phyloP scores from a whole-genome alignment of 2,888 invertebrate genomes.

The Drosophila paramelanica region DNA sequence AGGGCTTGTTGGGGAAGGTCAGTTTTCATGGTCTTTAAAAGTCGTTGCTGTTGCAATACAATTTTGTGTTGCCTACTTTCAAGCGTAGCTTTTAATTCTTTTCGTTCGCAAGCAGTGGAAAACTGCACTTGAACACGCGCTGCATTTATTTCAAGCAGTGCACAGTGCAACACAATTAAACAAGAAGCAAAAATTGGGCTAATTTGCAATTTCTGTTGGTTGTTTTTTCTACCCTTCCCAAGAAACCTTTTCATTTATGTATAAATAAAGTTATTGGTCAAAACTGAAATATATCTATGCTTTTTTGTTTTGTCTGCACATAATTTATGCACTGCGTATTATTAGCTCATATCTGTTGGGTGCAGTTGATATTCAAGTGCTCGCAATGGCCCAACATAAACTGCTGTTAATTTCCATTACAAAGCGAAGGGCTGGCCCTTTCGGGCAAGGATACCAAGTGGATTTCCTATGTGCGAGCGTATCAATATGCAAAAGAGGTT shows the following conservation, averaged over 20 bases:
- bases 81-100: conserved; percentile 17
- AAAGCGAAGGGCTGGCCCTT: conserved; percentile 27
- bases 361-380: conserved; percentile 19
- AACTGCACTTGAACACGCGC: conserved; percentile 53
- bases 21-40: conserved; percentile 38
- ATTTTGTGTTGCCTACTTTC: conserved; percentile 34
- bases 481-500: conserved; percentile 75
- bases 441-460: conserved; percentile 27
- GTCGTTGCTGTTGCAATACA: conserved; percentile 22
- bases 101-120: conserved; percentile 35
- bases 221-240: not conserved
- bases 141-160: conserved; percentile 25
- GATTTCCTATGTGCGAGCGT: conserved; percentile 49
- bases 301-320: conserved; percentile 3
- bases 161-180: conserved; percentile 26
- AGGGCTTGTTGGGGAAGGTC: conserved; percentile 55
- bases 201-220: not conserved
- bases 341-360: conserved; percentile 25
- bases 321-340: conserved; percentile 39
- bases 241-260: no score
- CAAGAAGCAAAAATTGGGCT: not conserved
- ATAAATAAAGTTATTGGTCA: not conserved
- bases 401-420: conserved; percentile 66
- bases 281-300: conserved; percentile 4
- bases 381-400: conserved; percentile 33